A percentile compares a stretch with the other conserved stretches of the same genome.
phyloP scores from a whole-genome alignment of 2,888 invertebrate species.

The Microplitis deprimator region DNA sequence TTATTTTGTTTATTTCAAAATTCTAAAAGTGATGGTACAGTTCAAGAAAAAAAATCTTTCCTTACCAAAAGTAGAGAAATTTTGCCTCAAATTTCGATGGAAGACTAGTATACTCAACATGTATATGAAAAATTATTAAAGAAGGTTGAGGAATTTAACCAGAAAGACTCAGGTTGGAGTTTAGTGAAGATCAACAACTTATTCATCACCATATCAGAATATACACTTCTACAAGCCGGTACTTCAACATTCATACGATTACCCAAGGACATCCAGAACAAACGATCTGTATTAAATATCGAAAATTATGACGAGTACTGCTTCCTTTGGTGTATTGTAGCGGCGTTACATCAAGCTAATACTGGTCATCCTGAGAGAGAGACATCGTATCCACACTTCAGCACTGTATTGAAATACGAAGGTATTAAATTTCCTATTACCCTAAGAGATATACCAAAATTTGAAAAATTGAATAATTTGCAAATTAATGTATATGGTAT shows the following conservation, averaged over 20 bases:
- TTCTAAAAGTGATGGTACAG: constrained; percentile 23
- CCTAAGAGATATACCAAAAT: constrained; percentile 39
- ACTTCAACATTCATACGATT: too few relatives aligned
- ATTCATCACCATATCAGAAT: too few relatives aligned
- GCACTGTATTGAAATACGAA: constrained; percentile 42
- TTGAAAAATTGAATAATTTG: constrained; percentile 34
- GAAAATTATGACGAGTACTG: not conserved
- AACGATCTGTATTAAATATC: not conserved
- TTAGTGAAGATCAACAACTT: too few relatives aligned
- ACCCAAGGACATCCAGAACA: too few relatives aligned
- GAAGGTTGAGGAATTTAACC: too few relatives aligned
- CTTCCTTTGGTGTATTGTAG: not conserved
- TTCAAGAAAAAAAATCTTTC: constrained; percentile 50
- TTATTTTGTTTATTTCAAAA: constrained; percentile 28
- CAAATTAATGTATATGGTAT: constrained; percentile 48
- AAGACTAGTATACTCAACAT: constrained; percentile 1
- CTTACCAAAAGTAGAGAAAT: constrained; percentile 46
- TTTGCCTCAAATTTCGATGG: not conserved
- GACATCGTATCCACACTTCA: constrained; percentile 45
- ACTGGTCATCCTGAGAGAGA: constrained; percentile 16
- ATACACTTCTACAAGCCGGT: too few relatives aligned
- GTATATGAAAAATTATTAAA: too few relatives aligned
- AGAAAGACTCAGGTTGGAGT: too few relatives aligned
- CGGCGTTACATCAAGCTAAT: constrained; percentile 27
- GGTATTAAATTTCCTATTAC: constrained; percentile 47